Evolutionary conservation across 2,888 invertebrate genomes (phyloP).

Genomic region (Drosophila koepferae): DNA sequence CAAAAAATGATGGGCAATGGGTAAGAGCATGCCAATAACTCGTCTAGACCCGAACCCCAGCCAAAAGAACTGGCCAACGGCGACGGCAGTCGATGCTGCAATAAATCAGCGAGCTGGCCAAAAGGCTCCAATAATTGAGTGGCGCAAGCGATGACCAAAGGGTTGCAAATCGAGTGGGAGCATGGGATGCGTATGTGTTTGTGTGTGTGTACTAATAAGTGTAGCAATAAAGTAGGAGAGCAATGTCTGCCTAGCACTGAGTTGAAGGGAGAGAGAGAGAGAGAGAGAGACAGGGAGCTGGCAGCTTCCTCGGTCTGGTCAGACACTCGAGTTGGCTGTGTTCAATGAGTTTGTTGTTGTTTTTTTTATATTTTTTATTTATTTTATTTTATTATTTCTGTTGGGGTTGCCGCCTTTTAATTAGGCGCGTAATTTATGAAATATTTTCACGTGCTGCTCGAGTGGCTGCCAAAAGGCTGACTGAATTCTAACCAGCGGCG

Average conservation of each 20-base stretch:
- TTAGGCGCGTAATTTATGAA: conserved; percentile 79
- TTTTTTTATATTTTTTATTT: conserved; percentile 1
- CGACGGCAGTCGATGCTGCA: conserved; percentile 53
- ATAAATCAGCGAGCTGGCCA: conserved; percentile 65
- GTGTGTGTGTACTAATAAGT: conserved; percentile 52
- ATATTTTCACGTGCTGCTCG: conserved; percentile 72
- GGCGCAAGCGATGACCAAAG: conserved; percentile 48
- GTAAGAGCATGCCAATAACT: conserved; percentile 65
- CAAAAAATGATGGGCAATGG: not conserved
- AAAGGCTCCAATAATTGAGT: conserved; percentile 77
- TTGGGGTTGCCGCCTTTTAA: conserved; percentile 60
- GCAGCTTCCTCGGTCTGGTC: conserved; percentile 60
- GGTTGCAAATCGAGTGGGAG: conserved; percentile 19
- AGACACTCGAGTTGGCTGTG: conserved; percentile 69
- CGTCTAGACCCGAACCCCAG: conserved; percentile 49
- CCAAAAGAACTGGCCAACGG: conserved; percentile 49
- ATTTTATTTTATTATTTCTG: conserved; percentile 7
- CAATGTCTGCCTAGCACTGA: conserved; percentile 47
- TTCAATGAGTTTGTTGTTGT: conserved; percentile 51
- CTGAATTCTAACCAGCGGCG: conserved; percentile 49
- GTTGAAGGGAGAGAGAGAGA: too few species aligned
- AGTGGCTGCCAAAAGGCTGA: conserved; percentile 72
- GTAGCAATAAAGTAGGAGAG: conserved; percentile 64
- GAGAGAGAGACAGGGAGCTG: not conserved
- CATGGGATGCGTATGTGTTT: not conserved